Evolutionary conservation across 2,888 invertebrate species (phyloP).

Genomic region (Caenorhabditis plicata): DNA sequence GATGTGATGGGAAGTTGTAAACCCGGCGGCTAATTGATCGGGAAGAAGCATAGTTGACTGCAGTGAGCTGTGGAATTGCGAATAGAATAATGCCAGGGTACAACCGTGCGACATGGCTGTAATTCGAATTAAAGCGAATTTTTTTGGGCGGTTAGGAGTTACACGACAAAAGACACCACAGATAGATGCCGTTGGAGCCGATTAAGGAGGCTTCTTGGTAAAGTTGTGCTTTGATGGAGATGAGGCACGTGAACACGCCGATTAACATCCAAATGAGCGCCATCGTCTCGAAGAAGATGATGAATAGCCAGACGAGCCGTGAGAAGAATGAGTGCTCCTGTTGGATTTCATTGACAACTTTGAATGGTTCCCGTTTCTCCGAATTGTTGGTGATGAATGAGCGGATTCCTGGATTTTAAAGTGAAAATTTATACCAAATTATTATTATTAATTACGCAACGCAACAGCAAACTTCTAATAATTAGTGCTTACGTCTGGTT

Average conservation of each 20-base stretch:
- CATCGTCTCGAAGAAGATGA: slow-evolving; percentile 47
- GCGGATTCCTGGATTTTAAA: no score
- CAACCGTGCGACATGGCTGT: slow-evolving; percentile 41
- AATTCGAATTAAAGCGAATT: no score
- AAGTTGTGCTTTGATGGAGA: slow-evolving; percentile 36
- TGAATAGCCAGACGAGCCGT: slow-evolving; percentile 45
- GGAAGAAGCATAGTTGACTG: slow-evolving; percentile 40
- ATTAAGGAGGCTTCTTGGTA: slow-evolving; percentile 30
- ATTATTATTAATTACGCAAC: no score
- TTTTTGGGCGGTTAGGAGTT: no score
- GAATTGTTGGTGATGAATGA: neutral
- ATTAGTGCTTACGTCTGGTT: no score
- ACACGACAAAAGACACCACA: slow-evolving; percentile 50
- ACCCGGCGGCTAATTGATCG: slow-evolving; percentile 44
- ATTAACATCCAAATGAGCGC: slow-evolving; percentile 50
- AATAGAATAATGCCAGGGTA: slow-evolving; percentile 36
- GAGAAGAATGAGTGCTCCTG: slow-evolving; percentile 44
- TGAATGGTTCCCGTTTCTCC: neutral
- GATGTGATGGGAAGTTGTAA: slow-evolving; percentile 33
- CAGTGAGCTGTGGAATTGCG: slow-evolving; percentile 40
- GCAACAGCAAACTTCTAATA: no score
- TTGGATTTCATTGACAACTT: slow-evolving; percentile 49
- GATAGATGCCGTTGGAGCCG: slow-evolving; percentile 49
- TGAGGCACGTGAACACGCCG: slow-evolving; percentile 43
- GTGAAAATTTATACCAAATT: no score